Evolutionary conservation across 1,140 invertebrate genomes (phyloP).

Genomic region (Drosophila rufa): DNA sequence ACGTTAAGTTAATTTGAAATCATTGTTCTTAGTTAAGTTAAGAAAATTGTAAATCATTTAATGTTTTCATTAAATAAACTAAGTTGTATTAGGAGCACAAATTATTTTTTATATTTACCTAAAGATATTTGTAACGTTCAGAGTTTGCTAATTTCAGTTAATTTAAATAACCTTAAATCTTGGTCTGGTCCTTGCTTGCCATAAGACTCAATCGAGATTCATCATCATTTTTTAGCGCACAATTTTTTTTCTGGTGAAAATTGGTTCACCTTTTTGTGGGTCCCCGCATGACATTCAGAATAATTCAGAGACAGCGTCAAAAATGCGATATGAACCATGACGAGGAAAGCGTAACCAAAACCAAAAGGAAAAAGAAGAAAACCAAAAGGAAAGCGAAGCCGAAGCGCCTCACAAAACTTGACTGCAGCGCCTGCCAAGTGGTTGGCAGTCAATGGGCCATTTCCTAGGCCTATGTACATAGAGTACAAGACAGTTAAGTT

Average conservation of each 20-base stretch:
- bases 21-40: no score
- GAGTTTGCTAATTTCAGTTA: not conserved
- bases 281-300: constrained; percentile 52
- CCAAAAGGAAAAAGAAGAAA: not conserved
- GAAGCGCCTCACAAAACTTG: constrained; percentile 30
- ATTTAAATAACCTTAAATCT: constrained; percentile 15
- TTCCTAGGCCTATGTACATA: constrained; percentile 46
- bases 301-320: constrained; percentile 47
- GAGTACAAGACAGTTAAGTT: not conserved
- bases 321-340: constrained; percentile 72
- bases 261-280: constrained; percentile 41
- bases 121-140: no score
- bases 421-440: constrained; percentile 42
- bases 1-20: no score
- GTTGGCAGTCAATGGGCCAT: constrained; percentile 58
- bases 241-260: constrained; percentile 9
- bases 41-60: no score
- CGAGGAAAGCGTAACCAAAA: constrained; percentile 32
- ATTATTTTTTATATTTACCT: no score
- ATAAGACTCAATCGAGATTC: constrained; percentile 15
- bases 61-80: no score
- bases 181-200: not conserved
- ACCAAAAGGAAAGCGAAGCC: constrained; percentile 1
- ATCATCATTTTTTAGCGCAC: not conserved
- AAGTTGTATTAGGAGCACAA: no score